Evolutionary conservation across 2,888 invertebrate genomes (phyloP), one percentile per base, ranked within the genome.

Genomic region (Melieria omissa): DNA sequence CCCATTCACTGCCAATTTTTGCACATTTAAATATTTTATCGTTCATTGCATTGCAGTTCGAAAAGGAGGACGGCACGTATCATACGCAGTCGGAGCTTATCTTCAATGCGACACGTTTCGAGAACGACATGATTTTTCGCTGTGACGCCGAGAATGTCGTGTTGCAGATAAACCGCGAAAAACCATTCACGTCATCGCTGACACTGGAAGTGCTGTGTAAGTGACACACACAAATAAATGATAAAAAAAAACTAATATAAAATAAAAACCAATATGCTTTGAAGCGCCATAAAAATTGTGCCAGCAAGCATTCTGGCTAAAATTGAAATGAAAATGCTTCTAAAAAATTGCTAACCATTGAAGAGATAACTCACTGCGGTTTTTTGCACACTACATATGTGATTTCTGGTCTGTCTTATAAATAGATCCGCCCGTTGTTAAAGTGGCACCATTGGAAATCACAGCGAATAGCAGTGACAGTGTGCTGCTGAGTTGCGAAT

Each of bases 181-280:
- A 92, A 71, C 93, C 95, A 3, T 90, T 95, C 85, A 90, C 92
- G 76, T 91, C 92, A 47, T 90, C 90, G 8, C 88, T 91, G 57
- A 91, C 91, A 60, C 88, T 96, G 73, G 94, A 95, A 87, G 95
- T 97, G 73, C 90, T 94, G 88, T 96, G 96, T 97, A 91, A 93
- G 95, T 84, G 16, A 46, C 44, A 16, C 16, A 7, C 14, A 9
- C n/a, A n/a, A 58, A 5, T 1, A 49, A 49, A 12, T 49, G 12
- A 44, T 7, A 61, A 47, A 5, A 64, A 69, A 46, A 62, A 4
- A 63, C 5, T 42, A 52, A 55, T 9, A 67, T 46, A 63, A 67
- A 66, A 47, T 16, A 12, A 12, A 5, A 65, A 67, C 4, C 16
- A 57, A 57, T 14, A n/a, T 73, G 65, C 55, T 62, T 41, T 52